Percentiles rank a stretch among this genome's conserved stretches.
Evolutionary conservation across 1,140 invertebrate genomes (phyloP).

Genomic region (Hycleus cichorii): DNA sequence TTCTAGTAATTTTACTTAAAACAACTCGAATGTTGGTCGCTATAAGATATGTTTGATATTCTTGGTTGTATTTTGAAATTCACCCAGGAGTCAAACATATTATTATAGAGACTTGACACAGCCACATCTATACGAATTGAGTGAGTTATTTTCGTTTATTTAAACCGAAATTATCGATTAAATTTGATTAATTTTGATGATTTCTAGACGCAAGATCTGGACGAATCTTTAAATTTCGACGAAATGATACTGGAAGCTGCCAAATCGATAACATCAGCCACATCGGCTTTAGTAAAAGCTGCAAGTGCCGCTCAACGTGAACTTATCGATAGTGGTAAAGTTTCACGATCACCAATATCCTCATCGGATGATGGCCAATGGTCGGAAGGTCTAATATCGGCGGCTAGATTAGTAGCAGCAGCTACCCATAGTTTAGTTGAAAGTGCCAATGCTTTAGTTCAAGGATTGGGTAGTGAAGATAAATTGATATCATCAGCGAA

Average conservation of each 20-base stretch:
- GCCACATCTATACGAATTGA: conserved; percentile 10
- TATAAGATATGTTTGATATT: conserved; percentile 99
- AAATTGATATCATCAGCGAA: conserved; percentile 94
- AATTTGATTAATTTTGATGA: neutral
- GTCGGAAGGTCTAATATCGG: conserved; percentile 96
- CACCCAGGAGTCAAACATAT: conserved; percentile 99
- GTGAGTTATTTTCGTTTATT: neutral
- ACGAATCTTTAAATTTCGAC: conserved; percentile 93
- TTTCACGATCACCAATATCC: conserved; percentile 67
- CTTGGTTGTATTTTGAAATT: conserved; percentile 87
- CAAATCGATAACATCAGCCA: conserved; percentile 95
- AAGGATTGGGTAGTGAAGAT: conserved; percentile 89
- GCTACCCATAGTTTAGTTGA: conserved; percentile 96
- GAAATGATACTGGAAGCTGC: conserved; percentile 98
- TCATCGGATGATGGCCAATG: conserved; percentile 96
- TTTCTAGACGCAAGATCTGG: conserved; percentile 59
- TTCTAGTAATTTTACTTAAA: neutral
- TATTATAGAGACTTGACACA: conserved; percentile 58
- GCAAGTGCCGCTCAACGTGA: conserved; percentile 94
- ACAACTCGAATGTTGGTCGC: conserved; percentile 34
- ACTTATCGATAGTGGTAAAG: conserved; percentile 75
- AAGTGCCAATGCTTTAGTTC: conserved; percentile 93
- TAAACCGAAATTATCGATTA: neutral
- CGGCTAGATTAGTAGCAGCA: conserved; percentile 90
- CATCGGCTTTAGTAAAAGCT: conserved; percentile 91